Percentiles rank a stretch among this genome's conserved stretches.
These are phyloP conservation scores for Diphyllodes magnificus DNA, from an alignment of 2,113 vertebrate genomes.

Conservation along the genomic window DNA sequence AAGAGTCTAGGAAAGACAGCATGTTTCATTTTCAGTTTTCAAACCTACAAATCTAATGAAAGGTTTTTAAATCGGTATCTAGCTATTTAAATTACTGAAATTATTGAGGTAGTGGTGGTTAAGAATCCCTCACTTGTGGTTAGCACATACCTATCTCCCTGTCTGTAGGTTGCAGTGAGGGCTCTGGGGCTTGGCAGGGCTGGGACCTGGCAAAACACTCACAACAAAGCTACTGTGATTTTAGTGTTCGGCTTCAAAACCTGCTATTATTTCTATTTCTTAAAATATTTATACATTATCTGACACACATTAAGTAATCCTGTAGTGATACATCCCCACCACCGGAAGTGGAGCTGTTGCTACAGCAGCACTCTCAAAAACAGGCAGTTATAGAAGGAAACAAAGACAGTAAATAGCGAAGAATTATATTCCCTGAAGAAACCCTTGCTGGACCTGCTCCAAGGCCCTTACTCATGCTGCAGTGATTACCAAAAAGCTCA, in stretches of 20 bases:
- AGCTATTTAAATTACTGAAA: not conserved
- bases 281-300: not conserved
- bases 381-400: not conserved
- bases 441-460: not conserved
- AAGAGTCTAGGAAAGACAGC: not conserved
- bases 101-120: not conserved
- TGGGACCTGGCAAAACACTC: not conserved
- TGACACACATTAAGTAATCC: not conserved
- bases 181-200: rapidly evolving
- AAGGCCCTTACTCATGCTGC: not conserved
- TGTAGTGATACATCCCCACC: not conserved
- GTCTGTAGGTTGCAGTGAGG: not conserved
- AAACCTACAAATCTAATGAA: not conserved
- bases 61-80: not conserved
- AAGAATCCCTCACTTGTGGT: not conserved
- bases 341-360: not conserved
- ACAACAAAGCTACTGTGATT: not conserved
- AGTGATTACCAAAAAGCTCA: not conserved
- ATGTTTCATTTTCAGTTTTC: not conserved
- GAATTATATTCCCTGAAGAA: not conserved
- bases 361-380: not conserved
- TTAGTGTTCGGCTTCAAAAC: not conserved
- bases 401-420: not conserved
- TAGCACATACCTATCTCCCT: not conserved
- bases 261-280: not conserved